Conservation (phyloP, 2,797 vertebrate species). For the Tapirus indicus region DNA sequence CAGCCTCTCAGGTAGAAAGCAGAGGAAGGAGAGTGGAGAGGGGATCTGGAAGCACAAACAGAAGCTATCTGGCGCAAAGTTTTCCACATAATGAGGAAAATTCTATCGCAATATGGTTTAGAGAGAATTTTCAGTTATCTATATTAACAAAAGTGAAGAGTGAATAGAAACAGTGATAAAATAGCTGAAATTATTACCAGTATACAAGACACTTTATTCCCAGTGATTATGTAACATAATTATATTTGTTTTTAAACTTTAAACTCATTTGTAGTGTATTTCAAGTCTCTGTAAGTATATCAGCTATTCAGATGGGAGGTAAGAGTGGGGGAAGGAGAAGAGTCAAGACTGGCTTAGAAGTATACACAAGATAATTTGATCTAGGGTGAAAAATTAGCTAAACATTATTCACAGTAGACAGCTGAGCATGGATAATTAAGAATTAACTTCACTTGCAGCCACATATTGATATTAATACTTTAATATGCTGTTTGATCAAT, state of each 20-base stretch:
- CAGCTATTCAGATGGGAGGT: background rate
- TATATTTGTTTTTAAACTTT: constrained; percentile 16
- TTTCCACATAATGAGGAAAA: background rate
- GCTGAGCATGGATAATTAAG: constrained; percentile 37
- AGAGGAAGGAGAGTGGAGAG: background rate
- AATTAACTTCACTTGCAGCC: constrained; percentile 17
- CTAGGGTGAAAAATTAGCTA: background rate
- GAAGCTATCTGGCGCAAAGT: background rate
- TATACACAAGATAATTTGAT: background rate
- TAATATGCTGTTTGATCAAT: constrained; percentile 29
- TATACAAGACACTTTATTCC: background rate
- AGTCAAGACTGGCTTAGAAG: background rate
- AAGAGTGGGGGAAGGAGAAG: accelerated
- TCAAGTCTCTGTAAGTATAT: background rate
- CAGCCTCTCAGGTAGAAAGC: background rate
- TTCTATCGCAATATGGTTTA: background rate
- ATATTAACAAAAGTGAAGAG: background rate
- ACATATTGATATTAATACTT: constrained; percentile 54
- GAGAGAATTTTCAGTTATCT: background rate
- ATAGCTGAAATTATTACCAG: background rate
- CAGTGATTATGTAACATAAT: background rate
- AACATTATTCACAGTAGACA: constrained; percentile 37
- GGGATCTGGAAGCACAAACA: background rate
- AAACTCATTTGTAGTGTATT: background rate
- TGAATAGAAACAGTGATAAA: background rate